Base-by-base conservation (phyloP, 2,888 invertebrate species). In the Epinotia ramella region DNA sequence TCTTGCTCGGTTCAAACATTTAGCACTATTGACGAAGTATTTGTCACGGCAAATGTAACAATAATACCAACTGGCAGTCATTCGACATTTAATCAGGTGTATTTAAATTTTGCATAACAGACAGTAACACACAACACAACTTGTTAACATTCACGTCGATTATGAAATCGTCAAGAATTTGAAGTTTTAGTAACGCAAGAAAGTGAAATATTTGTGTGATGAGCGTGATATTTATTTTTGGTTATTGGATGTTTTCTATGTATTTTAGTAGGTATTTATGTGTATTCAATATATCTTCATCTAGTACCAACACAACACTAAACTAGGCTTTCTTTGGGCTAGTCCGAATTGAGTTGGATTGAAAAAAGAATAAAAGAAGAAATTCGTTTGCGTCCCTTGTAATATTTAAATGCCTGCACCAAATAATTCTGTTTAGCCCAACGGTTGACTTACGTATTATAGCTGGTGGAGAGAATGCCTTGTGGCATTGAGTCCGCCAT, bases 21-120 rank as follows among this genome's bases (percentile, higher is more conserved):
- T 60, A 66, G 66, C 53, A 70, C 60, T 66, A 75, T 71, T 66
- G 71, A 71, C 70, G 62, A 66, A 68, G 62, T 57, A 59, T 69
- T 69, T 49, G 74, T 64, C 49, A 69, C 59, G 64, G 64, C 20
- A 57, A 59, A 59, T 46, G 68, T 57, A 69, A 59, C 69, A 69
- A 68, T 68, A 68, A 74, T 56, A 60, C 62, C 53, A 49, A 57
- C 69, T 74, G 20, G 44, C 68, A 66, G 28, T 28, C 57, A 44
- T 63, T 44, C 53, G 28, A 56, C 24, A 74, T 46, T 57, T 44
- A 68, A 56, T 65, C 16, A 60, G 9, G 28, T 49, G n/a, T 66
- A n/a, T 68, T 60, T 44, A 40, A 20, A 60, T 57, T 46, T 70
- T 60, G 66, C 70, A 70, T 53, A 66, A 71, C 60, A 59, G 40